Conservation (phyloP, 2,113 vertebrate species). For the Coracopsis vasa region DNA sequence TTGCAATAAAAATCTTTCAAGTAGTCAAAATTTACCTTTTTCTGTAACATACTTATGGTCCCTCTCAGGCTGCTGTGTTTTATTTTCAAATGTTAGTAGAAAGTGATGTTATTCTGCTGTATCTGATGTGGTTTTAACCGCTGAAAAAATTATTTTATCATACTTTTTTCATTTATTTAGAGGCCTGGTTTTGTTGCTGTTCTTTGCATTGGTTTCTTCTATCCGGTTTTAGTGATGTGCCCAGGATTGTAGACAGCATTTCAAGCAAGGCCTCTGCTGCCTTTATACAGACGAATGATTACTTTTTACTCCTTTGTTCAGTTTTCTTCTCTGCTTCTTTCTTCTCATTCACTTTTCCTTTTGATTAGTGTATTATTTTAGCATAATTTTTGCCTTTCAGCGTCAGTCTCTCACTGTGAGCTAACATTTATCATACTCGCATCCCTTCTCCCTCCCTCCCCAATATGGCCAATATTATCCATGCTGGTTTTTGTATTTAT, state of each 20-base stretch:
- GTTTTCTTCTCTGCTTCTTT: background rate
- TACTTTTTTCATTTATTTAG: background rate
- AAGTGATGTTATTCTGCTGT: background rate
- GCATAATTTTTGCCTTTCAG: constrained; percentile 70
- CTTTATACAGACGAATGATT: constrained; percentile 28
- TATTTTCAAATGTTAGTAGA: background rate
- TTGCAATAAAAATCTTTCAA: background rate
- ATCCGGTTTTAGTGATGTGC: background rate
- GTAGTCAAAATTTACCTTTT: background rate
- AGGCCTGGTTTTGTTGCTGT: background rate
- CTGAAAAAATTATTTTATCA: background rate
- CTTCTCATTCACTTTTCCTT: constrained; percentile 55
- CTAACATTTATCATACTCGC: constrained; percentile 43
- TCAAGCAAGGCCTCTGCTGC: background rate
- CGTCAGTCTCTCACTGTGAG: constrained; percentile 55
- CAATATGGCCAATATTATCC: background rate
- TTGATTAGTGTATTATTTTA: constrained; percentile 71
- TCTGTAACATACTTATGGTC: background rate
- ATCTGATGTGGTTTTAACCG: background rate
- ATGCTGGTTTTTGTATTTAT: constrained; percentile 7
- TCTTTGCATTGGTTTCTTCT: constrained; percentile 7
- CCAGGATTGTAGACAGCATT: background rate
- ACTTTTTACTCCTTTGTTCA: constrained; percentile 50
- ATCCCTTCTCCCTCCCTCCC: background rate
- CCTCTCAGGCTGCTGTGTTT: background rate